A percentile compares a stretch with the other conserved stretches of the same genome.
Evolutionary conservation across 2,888 invertebrate species (phyloP).

Genomic region (Endotricha flammealis): DNA sequence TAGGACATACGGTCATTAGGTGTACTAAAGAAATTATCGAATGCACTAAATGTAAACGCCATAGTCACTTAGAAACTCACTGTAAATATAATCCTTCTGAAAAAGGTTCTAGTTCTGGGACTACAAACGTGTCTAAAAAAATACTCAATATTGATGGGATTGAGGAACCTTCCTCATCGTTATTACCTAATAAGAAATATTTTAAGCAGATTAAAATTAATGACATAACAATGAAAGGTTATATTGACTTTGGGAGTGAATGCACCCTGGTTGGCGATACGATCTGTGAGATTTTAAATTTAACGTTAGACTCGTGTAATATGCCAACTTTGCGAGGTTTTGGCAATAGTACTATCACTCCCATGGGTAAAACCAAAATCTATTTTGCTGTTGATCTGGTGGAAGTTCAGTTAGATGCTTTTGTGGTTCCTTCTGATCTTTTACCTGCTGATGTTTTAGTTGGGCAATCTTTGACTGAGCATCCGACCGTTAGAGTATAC

Average conservation of each 20-base stretch:
- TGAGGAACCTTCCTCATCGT: too few species aligned
- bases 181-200: not conserved
- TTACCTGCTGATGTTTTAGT: constrained; percentile 5
- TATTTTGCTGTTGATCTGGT: not conserved
- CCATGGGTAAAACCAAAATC: not conserved
- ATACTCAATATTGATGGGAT: too few species aligned
- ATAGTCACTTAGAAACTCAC: too few species aligned
- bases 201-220: constrained; percentile 1
- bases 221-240: not conserved
- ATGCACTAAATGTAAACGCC: too few species aligned
- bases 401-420: constrained; percentile 1
- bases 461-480: constrained; percentile 5
- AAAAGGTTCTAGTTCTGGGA: too few species aligned
- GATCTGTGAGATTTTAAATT: not conserved
- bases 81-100: too few species aligned
- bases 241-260: constrained; percentile 8
- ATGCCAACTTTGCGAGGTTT: constrained; percentile 1
- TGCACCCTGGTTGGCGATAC: constrained; percentile 4
- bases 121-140: too few species aligned
- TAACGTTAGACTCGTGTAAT: not conserved
- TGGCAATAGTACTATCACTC: not conserved
- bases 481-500: not conserved
- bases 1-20: not conserved
- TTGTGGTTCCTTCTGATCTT: not conserved
- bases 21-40: too few species aligned